Base-by-base conservation (phyloP, 2,888 invertebrate species). In the Euproctis similis region DNA sequence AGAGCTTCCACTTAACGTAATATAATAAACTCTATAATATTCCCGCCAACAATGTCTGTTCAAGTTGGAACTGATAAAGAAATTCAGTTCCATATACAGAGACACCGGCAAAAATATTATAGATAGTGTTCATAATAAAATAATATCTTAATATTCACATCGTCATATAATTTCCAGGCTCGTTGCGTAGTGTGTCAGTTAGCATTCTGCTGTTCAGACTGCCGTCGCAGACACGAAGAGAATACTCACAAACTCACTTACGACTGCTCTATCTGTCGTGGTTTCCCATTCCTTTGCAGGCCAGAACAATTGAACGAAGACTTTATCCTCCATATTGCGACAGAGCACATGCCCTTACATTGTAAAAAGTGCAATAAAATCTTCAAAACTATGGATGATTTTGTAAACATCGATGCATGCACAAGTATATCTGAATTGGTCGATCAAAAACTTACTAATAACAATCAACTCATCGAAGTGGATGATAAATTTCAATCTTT, bases 251-350 rank as follows among this genome's bases (percentile, higher is more conserved):
- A 59, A 2, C 61, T 85, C 1, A 53, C 56, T 3, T 85, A 67
- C 53, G 74, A 85, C 30, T 85, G 85, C 25, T 66, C 73, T 0
- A 67, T 85, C 30, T 85, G 85, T 34, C 60, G 84, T 31, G 75
- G 73, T 5, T 45, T 53, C 8, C 60, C 51, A 30, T 78, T 65
- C 36, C 64, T 78, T 16, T 81, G 78, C 42, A 50, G 49, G 9
- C 73, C 75, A 1, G 49, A 68, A 30, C 42, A 60, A 18, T 44
- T 81, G 0, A 71, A 60, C 39, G 30, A 57, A 29, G 57, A 65
- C 4, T 78, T 84, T 26, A 53, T 78, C 5, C 35, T 46, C 29
- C 85, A 85, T 37, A 51, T 85, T 2, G 31, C 53, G 0, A 30
- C 55, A 27, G 62, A 74, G 44, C 85, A 85, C 35, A 48, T 69